These are phyloP conservation scores for Colletes gigas DNA, from an alignment of 1,140 invertebrate species.

Conservation along the genomic window DNA sequence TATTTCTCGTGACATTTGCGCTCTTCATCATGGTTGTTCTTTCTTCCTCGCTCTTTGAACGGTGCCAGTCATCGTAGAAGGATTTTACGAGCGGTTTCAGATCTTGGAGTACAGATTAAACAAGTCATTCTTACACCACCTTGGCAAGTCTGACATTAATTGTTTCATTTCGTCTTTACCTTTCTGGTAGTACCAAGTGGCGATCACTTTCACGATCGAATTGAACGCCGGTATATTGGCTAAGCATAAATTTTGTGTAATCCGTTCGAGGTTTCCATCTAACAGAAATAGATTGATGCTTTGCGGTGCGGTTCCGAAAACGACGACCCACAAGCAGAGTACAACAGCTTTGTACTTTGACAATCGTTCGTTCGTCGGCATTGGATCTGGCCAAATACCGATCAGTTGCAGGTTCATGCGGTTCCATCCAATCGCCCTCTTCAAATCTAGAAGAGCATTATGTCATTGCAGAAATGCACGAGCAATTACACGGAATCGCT, in stretches of 20 bases:
- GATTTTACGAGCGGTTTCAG: constrained; percentile 19
- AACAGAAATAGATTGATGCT: constrained; percentile 39
- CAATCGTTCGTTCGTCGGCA: neutral
- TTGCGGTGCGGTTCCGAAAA: constrained; percentile 38
- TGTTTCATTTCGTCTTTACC: constrained; percentile 5
- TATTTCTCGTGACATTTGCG: constrained; percentile 5
- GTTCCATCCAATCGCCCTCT: constrained; percentile 49
- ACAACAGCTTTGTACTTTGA: neutral
- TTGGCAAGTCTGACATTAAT: too few relatives aligned
- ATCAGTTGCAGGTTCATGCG: constrained; percentile 38
- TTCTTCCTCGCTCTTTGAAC: neutral
- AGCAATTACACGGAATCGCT: too few relatives aligned
- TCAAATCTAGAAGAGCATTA: constrained; percentile 15
- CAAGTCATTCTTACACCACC: too few relatives aligned
- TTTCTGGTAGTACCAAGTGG: constrained; percentile 34
- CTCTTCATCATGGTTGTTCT: constrained; percentile 20
- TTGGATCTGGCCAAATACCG: constrained; percentile 46
- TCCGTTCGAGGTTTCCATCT: constrained; percentile 30
- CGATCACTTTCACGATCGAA: constrained; percentile 44
- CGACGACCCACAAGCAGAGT: neutral
- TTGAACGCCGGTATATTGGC: constrained; percentile 47
- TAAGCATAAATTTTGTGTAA: constrained; percentile 43
- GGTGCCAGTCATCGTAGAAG: constrained; percentile 41
- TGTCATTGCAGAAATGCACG: too few relatives aligned
- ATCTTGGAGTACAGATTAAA: neutral